phyloP scores from a whole-genome alignment of 1,140 invertebrate genomes.

The Cydia splendana region DNA sequence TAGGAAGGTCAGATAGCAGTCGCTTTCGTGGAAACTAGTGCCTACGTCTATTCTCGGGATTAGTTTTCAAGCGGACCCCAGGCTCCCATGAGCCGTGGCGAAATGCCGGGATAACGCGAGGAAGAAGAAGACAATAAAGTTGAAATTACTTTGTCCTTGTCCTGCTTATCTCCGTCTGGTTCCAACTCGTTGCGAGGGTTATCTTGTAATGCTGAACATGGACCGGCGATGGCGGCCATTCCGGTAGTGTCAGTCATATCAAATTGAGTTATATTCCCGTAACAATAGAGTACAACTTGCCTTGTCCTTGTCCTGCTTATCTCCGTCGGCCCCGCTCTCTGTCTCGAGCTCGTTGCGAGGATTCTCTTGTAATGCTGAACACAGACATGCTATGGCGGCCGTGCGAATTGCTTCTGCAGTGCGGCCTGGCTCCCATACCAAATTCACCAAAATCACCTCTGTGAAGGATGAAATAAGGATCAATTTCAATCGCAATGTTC shows the following conservation, averaged over 20 bases:
- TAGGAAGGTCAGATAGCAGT: too few relatives aligned
- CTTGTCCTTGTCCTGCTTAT: conserved; percentile 49
- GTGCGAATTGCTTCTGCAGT: conserved; percentile 90
- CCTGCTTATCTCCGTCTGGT: not conserved
- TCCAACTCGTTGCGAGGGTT: conserved; percentile 44
- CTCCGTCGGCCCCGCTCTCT: conserved; percentile 49
- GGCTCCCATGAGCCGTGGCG: too few relatives aligned
- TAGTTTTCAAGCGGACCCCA: too few relatives aligned
- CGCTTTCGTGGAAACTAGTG: too few relatives aligned
- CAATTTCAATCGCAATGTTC: too few relatives aligned
- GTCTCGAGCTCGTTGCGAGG: conserved; percentile 40
- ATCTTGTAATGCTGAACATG: conserved; percentile 85
- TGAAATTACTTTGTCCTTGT: not conserved
- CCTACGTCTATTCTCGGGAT: too few relatives aligned
- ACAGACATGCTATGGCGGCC: conserved; percentile 87
- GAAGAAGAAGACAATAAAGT: too few relatives aligned
- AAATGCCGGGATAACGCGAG: too few relatives aligned
- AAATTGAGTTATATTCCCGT: not conserved
- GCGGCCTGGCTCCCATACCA: conserved; percentile 91
- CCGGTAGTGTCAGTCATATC: conserved; percentile 84
- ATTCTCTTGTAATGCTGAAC: conserved; percentile 83
- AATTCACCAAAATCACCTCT: conserved; percentile 87
- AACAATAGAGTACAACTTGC: not conserved
- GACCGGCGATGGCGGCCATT: conserved; percentile 87
- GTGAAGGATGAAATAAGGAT: conserved; percentile 39